Conservation (phyloP, 2,888 invertebrate species). For the Escarpia spicata region DNA sequence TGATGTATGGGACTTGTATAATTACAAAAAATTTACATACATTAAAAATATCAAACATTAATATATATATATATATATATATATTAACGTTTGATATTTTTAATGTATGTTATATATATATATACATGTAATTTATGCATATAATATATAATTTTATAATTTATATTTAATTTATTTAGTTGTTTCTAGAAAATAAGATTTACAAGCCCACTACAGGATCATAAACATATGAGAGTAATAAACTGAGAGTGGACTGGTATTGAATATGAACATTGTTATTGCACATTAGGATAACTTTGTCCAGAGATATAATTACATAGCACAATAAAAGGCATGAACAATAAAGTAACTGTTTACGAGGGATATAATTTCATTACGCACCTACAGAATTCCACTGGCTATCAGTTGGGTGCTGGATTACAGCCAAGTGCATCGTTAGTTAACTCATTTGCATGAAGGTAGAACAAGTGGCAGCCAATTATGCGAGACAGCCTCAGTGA, state of each 20-base stretch:
- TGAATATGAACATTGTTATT: background rate
- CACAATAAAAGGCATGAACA: background rate
- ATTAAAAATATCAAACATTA: no score
- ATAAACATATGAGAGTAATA: background rate
- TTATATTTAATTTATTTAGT: background rate
- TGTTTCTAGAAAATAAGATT: background rate
- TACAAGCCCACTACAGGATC: background rate
- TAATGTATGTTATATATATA: background rate
- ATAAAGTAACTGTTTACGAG: background rate
- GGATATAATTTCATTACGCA: background rate
- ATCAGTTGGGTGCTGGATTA: background rate
- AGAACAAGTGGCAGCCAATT: background rate
- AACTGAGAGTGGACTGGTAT: background rate
- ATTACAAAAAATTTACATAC: no score
- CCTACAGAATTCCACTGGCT: background rate
- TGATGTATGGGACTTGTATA: no score
- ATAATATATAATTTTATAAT: background rate
- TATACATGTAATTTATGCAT: background rate
- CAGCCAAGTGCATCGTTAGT: background rate
- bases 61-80: no score
- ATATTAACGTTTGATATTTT: no score
- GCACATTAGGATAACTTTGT: background rate
- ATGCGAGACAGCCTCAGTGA: background rate
- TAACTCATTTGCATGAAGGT: slow-evolving; percentile 2
- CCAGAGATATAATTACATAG: background rate